Percentiles rank a stretch among this genome's conserved stretches.
phyloP scores from a whole-genome alignment of 2,888 invertebrate species.

The Hetaerina titia region DNA sequence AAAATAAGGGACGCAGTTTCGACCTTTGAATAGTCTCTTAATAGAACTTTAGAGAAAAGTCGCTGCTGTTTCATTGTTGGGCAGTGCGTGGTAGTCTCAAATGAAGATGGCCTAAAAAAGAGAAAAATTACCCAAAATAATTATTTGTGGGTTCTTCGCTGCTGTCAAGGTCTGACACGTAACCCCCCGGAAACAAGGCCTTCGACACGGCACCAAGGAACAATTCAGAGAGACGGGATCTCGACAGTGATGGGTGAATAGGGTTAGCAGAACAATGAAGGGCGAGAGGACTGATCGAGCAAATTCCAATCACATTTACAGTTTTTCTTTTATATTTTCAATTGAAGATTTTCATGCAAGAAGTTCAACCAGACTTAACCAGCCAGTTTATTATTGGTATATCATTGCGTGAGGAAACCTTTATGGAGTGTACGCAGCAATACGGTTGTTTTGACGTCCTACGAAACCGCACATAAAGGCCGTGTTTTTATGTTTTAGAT shows the following conservation, averaged over 20 bases:
- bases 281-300: neutral
- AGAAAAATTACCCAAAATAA: neutral
- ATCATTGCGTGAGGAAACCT: neutral
- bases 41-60: neutral
- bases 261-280: conserved; percentile 36
- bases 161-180: neutral
- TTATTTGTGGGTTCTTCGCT: neutral
- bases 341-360: neutral
- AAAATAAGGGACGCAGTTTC: neutral
- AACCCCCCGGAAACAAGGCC: neutral
- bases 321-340: neutral
- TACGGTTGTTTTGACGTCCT: no score
- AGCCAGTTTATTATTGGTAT: neutral
- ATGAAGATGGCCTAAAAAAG: neutral
- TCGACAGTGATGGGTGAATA: neutral
- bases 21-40: neutral
- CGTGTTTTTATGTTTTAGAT: no score
- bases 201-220: neutral
- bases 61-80: neutral
- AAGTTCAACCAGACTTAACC: neutral
- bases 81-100: neutral
- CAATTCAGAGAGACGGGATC: neutral
- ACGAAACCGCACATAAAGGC: no score
- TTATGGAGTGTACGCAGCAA: neutral
- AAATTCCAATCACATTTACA: neutral